phyloP scores from a whole-genome alignment of 2,888 invertebrate genomes.

The Physocephala rufipes region DNA sequence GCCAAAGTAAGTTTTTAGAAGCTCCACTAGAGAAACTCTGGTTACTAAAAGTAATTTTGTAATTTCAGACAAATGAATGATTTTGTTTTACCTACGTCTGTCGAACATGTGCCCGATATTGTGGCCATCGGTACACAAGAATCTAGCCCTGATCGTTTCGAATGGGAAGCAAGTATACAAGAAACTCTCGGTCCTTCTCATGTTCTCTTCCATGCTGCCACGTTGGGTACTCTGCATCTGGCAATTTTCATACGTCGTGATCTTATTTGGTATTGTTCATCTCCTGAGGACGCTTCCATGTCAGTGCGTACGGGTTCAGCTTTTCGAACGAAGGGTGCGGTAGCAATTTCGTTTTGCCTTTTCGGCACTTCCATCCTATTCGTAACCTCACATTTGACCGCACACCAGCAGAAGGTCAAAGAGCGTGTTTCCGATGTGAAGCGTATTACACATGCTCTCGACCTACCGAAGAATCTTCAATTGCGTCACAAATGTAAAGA shows the following conservation, averaged over 20 bases:
- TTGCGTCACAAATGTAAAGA: slow-evolving; percentile 81
- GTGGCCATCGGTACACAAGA: slow-evolving; percentile 95
- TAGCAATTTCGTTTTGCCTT: slow-evolving; percentile 89
- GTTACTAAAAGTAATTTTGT: background rate
- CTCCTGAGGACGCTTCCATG: slow-evolving; percentile 86
- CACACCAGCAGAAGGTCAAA: slow-evolving; percentile 88
- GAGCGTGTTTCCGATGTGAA: slow-evolving; percentile 87
- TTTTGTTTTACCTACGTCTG: slow-evolving; percentile 85
- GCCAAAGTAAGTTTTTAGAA: slow-evolving; percentile 72
- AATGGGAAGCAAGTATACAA: slow-evolving; percentile 91
- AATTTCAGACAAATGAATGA: slow-evolving; percentile 80
- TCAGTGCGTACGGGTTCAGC: slow-evolving; percentile 91
- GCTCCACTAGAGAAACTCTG: background rate
- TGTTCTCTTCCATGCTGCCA: slow-evolving; percentile 85
- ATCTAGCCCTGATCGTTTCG: slow-evolving; percentile 84
- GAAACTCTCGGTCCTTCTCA: slow-evolving; percentile 94
- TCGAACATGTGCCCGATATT: slow-evolving; percentile 89
- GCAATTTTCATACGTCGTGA: slow-evolving; percentile 89
- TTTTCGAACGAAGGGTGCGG: slow-evolving; percentile 93
- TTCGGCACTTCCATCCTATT: slow-evolving; percentile 97
- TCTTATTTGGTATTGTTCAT: slow-evolving; percentile 95
- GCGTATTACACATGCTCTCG: slow-evolving; percentile 81
- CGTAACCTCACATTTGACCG: slow-evolving; percentile 94
- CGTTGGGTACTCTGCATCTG: slow-evolving; percentile 87
- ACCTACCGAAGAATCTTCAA: slow-evolving; percentile 83